phyloP scores from a whole-genome alignment of 2,113 vertebrate genomes.

The Genyomyrus donnyi region DNA sequence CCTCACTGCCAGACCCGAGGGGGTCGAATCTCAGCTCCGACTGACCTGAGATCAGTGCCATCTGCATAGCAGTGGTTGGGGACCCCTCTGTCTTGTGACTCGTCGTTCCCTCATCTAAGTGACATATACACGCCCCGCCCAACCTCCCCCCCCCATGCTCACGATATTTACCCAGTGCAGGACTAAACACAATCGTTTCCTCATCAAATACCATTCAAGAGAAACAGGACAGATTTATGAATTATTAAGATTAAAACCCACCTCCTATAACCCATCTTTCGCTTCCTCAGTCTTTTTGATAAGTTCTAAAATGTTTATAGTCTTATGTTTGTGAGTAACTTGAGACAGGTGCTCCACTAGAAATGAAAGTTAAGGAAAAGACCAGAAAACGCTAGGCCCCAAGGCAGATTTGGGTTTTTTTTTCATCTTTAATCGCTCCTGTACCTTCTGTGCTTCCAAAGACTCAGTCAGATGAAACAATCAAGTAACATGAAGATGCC shows the following conservation, averaged over 20 bases:
- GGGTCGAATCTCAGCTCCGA: conserved; percentile 49
- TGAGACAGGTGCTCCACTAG: conserved; percentile 70
- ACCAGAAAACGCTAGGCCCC: conserved; percentile 31
- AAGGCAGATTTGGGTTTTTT: conserved; percentile 51
- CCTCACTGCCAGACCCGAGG: neutral
- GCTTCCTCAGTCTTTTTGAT: conserved; percentile 48
- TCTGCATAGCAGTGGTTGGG: conserved; percentile 39
- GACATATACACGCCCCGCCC: conserved; percentile 36
- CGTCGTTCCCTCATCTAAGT: conserved; percentile 48
- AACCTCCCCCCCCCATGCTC: conserved; percentile 14
- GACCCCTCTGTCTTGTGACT: conserved; percentile 38
- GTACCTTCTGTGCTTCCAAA: conserved; percentile 51
- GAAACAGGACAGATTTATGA: conserved; percentile 64
- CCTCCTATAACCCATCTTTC: conserved; percentile 64
- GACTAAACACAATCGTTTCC: conserved; percentile 62
- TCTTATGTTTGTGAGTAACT: conserved; percentile 65
- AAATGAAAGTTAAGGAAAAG: conserved; percentile 61
- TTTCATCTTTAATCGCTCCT: conserved; percentile 58
- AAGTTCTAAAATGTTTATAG: conserved; percentile 77
- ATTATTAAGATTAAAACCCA: conserved; percentile 81
- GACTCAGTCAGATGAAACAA: conserved; percentile 62
- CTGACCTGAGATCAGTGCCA: conserved; percentile 31
- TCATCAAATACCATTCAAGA: conserved; percentile 72
- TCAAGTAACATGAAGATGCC: conserved; percentile 48
- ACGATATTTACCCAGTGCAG: conserved; percentile 48